These are phyloP conservation scores for Erebia aethiops DNA, from an alignment of 2,888 invertebrate species.

Conservation along the genomic window DNA sequence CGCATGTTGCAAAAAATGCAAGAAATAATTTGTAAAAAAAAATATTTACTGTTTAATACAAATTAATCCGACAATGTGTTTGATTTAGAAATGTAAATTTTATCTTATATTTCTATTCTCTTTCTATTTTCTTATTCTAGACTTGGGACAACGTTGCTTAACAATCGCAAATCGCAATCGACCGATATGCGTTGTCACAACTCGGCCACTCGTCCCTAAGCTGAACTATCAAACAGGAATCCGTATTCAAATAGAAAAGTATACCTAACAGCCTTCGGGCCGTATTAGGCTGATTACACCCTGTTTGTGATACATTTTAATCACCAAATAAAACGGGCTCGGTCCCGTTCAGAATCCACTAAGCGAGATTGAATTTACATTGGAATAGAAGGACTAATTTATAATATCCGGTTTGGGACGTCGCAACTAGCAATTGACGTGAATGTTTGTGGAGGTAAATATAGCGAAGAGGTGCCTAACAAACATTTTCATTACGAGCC, in stretches of 20 bases:
- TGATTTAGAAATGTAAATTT: too few species aligned
- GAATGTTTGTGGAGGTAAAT: conserved; percentile 19
- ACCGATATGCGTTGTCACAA: too few species aligned
- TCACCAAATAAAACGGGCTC: conserved; percentile 16
- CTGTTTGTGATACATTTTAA: conserved; percentile 1
- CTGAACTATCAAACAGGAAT: too few species aligned
- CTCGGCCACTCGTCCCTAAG: too few species aligned
- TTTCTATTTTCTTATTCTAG: too few species aligned
- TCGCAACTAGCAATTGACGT: conserved; percentile 12
- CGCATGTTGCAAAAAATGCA: too few species aligned
- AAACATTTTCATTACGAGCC: conserved; percentile 22
- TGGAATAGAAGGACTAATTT: conserved; percentile 30
- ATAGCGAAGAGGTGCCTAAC: conserved; percentile 18
- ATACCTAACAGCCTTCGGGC: neutral
- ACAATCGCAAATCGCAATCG: too few species aligned
- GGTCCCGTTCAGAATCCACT: conserved; percentile 20
- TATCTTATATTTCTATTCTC: too few species aligned
- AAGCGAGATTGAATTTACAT: conserved; percentile 31
- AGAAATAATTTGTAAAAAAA: too few species aligned
- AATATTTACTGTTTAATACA: too few species aligned
- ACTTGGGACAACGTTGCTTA: too few species aligned
- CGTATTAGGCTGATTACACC: neutral
- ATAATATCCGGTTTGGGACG: conserved; percentile 34
- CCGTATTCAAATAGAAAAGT: neutral
- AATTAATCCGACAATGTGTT: too few species aligned